Evolutionary conservation across 2,888 invertebrate genomes (phyloP).

Genomic region (Apoderus coryli): DNA sequence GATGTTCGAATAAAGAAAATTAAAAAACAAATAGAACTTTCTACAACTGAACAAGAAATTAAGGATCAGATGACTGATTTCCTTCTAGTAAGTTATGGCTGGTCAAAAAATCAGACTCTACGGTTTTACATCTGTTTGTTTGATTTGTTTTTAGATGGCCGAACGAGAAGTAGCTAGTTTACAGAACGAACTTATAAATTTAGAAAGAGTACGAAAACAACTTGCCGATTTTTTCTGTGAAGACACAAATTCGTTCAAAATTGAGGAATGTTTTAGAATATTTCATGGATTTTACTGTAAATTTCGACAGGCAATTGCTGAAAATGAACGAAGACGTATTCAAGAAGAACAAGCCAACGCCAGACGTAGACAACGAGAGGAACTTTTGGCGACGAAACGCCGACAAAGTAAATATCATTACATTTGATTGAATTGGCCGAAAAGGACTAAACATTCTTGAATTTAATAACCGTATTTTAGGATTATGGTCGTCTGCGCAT

Average conservation of each 20-base stretch:
- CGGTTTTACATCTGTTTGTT: slow-evolving; percentile 4
- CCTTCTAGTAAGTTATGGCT: slow-evolving; percentile 44
- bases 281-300: slow-evolving; percentile 79
- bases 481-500: too few relatives aligned
- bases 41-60: slow-evolving; percentile 65
- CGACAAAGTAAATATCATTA: slow-evolving; percentile 39
- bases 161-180: slow-evolving; percentile 63
- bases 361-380: slow-evolving; percentile 58
- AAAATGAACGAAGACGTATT: slow-evolving; percentile 68
- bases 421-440: too few relatives aligned
- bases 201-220: slow-evolving; percentile 65
- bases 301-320: slow-evolving; percentile 68
- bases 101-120: too few relatives aligned
- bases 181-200: slow-evolving; percentile 66
- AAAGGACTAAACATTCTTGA: too few relatives aligned
- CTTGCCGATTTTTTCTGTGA: slow-evolving; percentile 91
- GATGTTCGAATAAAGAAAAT: slow-evolving; percentile 66
- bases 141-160: slow-evolving; percentile 52
- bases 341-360: slow-evolving; percentile 80
- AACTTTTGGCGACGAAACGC: slow-evolving; percentile 47
- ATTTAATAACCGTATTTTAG: too few relatives aligned
- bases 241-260: slow-evolving; percentile 73
- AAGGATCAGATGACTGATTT: slow-evolving; percentile 80
- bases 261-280: slow-evolving; percentile 88
- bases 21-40: slow-evolving; percentile 61